These are phyloP conservation scores for Etheostoma cragini DNA, from an alignment of 2,113 vertebrate genomes.

Conservation along the genomic window DNA sequence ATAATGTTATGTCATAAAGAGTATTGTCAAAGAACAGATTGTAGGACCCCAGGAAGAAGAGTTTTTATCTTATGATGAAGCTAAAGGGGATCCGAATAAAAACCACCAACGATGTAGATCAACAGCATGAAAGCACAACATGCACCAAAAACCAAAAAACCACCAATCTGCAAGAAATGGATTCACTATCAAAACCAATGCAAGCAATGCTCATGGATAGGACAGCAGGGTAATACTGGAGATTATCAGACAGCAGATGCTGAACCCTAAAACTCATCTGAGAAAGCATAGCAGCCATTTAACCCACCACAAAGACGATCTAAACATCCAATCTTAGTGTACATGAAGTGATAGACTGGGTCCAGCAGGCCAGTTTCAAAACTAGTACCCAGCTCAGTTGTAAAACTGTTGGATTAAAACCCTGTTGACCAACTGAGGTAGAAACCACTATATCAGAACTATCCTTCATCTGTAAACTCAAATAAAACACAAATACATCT, in stretches of 20 bases:
- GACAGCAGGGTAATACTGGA: neutral
- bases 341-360: neutral
- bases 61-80: too few relatives aligned
- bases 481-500: neutral
- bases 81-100: too few relatives aligned
- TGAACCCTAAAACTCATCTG: neutral
- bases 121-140: neutral
- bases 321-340: neutral
- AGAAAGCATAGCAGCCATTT: neutral
- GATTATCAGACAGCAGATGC: constrained; percentile 3
- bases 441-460: too few relatives aligned
- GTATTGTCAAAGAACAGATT: too few relatives aligned
- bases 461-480: neutral
- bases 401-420: neutral
- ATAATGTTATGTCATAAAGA: too few relatives aligned
- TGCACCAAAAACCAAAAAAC: neutral
- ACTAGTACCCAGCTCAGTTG: too few relatives aligned
- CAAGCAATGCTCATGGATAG: neutral
- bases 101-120: neutral
- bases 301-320: neutral
- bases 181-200: neutral
- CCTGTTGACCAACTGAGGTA: neutral
- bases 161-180: neutral
- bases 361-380: neutral
- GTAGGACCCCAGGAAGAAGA: too few relatives aligned